Percentiles rank a stretch among this genome's conserved stretches.
Evolutionary conservation across 1,140 invertebrate genomes (phyloP).

Genomic region (Drosophila suzukii): DNA sequence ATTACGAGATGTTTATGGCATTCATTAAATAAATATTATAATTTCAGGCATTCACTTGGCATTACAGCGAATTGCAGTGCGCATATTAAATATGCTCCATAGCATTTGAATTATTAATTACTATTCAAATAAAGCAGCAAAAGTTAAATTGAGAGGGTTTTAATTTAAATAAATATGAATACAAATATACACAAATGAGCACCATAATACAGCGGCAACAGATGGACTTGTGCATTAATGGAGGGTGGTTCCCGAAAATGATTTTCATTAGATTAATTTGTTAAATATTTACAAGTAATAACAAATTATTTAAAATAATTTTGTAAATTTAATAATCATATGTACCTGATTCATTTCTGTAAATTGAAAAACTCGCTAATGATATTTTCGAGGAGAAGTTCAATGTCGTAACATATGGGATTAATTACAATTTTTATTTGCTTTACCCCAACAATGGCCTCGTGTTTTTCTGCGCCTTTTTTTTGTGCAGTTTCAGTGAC

Average conservation of each 20-base stretch:
- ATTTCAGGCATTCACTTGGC: slow-evolving; percentile 64
- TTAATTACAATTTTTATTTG: slow-evolving; percentile 64
- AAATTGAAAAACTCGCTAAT: neutral
- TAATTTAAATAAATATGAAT: slow-evolving; percentile 77
- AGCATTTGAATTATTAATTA: slow-evolving; percentile 79
- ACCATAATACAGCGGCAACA: slow-evolving; percentile 39
- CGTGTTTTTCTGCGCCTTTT: slow-evolving; percentile 34
- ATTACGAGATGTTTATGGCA: slow-evolving; percentile 61
- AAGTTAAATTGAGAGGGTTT: slow-evolving; percentile 80
- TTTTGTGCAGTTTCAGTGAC: slow-evolving; percentile 18
- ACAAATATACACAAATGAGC: slow-evolving; percentile 61
- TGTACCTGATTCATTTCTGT: too few species aligned
- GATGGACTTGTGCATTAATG: neutral
- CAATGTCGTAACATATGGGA: slow-evolving; percentile 34
- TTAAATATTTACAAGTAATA: too few species aligned
- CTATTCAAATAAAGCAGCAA: slow-evolving; percentile 75
- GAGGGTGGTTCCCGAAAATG: neutral
- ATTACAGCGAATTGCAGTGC: slow-evolving; percentile 47
- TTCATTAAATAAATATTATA: slow-evolving; percentile 81
- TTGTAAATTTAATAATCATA: neutral
- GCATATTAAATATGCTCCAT: slow-evolving; percentile 70
- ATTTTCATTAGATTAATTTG: neutral
- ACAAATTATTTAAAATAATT: too few species aligned
- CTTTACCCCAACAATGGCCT: slow-evolving; percentile 44
- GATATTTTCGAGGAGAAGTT: slow-evolving; percentile 15